Conservation (phyloP, 2,888 invertebrate species). For the Alloscopus bannaensis region DNA sequence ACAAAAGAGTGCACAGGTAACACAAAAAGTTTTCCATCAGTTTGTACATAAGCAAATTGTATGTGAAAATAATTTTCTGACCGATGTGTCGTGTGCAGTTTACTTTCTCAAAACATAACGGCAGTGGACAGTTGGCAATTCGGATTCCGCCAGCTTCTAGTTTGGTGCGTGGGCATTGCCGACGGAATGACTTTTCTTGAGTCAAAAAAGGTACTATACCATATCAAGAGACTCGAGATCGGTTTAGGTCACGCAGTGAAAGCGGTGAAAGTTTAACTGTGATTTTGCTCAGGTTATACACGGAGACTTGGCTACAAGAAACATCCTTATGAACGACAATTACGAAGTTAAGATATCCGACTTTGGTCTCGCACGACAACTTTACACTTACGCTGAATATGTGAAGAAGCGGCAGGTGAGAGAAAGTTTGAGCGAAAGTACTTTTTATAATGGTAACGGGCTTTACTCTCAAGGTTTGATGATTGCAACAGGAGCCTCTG, state of each 20-base stretch:
- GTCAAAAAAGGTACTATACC: constrained; percentile 9
- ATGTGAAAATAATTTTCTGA: no score
- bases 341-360: constrained; percentile 32
- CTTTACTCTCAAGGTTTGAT: no score
- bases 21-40: no score
- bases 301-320: constrained; percentile 33
- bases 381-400: constrained; percentile 39
- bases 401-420: constrained; percentile 38
- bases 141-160: constrained; percentile 13
- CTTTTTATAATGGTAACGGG: no score
- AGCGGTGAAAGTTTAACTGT: neutral
- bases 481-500: neutral
- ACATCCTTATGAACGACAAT: constrained; percentile 25
- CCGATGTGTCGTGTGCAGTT: neutral
- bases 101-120: neutral
- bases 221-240: neutral
- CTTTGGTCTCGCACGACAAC: constrained; percentile 37
- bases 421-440: no score
- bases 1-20: constrained; percentile 31
- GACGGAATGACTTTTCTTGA: constrained; percentile 46
- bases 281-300: constrained; percentile 24
- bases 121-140: neutral
- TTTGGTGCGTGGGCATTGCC: constrained; percentile 43
- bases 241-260: neutral
- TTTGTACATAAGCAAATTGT: no score